Evolutionary conservation across 2,888 invertebrate species (phyloP).

Genomic region (Scaptomyza cyrtandrae): DNA sequence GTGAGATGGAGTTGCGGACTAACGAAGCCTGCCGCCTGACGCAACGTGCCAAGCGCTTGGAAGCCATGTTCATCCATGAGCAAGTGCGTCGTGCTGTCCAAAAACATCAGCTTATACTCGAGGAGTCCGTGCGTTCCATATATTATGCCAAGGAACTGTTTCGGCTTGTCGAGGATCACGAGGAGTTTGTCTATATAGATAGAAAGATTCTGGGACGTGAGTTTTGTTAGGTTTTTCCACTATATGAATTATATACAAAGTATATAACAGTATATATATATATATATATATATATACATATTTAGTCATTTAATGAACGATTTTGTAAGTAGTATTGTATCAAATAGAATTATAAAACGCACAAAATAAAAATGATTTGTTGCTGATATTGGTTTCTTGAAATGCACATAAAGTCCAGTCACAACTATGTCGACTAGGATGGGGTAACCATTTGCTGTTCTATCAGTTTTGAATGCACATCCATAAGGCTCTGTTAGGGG

Average conservation of each 20-base stretch:
- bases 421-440: neutral
- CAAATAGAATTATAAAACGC: conserved; percentile 12
- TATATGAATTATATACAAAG: neutral
- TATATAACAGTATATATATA: neutral
- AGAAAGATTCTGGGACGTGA: conserved; percentile 23
- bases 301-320: conserved; percentile 9
- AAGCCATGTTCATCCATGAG: conserved; percentile 66
- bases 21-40: conserved; percentile 61
- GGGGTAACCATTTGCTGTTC: conserved; percentile 81
- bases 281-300: conserved; percentile 3
- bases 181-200: conserved; percentile 50
- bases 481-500: conserved; percentile 90
- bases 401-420: too few species aligned
- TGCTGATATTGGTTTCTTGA: conserved; percentile 3
- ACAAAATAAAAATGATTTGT: conserved; percentile 7
- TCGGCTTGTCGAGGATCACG: conserved; percentile 61
- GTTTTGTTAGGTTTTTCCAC: conserved; percentile 3
- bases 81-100: conserved; percentile 58
- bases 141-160: conserved; percentile 73
- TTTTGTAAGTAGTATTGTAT: conserved; percentile 20
- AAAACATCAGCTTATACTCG: conserved; percentile 61
- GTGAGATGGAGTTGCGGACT: conserved; percentile 35
- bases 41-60: conserved; percentile 67
- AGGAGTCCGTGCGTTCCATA: conserved; percentile 72
- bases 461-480: conserved; percentile 93